phyloP scores from a whole-genome alignment of 2,113 vertebrate genomes.

The Oreochromis spilurus region DNA sequence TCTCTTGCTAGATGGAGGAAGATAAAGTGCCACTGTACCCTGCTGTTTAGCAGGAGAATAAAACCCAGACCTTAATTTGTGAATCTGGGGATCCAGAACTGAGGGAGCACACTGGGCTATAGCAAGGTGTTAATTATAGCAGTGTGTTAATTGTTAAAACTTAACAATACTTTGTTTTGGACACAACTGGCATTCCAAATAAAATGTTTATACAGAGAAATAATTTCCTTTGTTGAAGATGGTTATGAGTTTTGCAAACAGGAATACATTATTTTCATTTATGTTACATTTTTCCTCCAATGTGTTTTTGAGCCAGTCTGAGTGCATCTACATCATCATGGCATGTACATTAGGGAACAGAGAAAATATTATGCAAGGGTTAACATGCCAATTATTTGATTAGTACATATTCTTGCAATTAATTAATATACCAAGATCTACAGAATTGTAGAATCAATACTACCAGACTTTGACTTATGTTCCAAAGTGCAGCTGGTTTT shows the following conservation, averaged over 20 bases:
- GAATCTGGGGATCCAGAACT: background rate
- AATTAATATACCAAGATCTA: background rate
- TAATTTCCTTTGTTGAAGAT: background rate
- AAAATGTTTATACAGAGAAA: background rate
- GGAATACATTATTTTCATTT: background rate
- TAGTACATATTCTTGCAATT: background rate
- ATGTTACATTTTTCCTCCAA: background rate
- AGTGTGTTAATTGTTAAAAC: background rate
- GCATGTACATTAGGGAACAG: background rate
- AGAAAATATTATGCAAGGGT: background rate
- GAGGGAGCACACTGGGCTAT: background rate
- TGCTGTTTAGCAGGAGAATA: background rate
- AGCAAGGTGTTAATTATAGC: background rate
- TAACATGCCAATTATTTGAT: background rate
- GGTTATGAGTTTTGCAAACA: background rate
- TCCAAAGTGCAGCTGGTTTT: background rate
- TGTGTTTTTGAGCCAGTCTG: background rate
- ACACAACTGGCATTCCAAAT: background rate
- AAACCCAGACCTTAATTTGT: background rate
- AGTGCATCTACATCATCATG: background rate
- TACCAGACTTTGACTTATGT: background rate
- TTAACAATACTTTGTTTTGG: background rate
- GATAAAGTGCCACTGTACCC: background rate
- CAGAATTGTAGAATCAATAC: background rate
- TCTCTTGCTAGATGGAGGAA: background rate